Base-by-base conservation (phyloP, 2,113 vertebrate genomes). In the Salvelinus sp. region DNA sequence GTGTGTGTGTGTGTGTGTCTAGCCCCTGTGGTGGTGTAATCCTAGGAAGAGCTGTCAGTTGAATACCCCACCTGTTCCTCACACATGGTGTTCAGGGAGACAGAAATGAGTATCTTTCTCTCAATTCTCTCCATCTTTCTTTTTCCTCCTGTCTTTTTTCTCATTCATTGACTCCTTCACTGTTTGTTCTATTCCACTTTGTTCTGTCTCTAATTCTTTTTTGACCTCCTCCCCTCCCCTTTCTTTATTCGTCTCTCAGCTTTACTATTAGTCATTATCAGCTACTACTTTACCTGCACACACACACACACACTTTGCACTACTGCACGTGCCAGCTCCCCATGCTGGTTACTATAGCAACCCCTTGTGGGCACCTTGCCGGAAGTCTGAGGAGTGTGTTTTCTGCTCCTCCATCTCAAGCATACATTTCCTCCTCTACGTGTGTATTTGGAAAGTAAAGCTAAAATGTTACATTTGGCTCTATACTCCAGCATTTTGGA, bases 41-140 rank as follows among this genome's bases (percentile, higher is more conserved):
- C 85, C 84, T 87, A 88, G 88, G 90, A 87, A 81, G 85, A 88
- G 88, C 86, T 90, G 90, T 89, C 89, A 88, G 82, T 83, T 86
- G 71, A 76, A 81, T 87, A 44, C 79, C 91, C 92, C 92, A 93
- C 93, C 92, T 94, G 91, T 90, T 92, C 87, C 75, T 77, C 83
- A 74, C 91, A 88, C 83, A 87, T 44, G 38, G 85, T 54, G 73
- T 78, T 85, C 80, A 78, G 79, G 69, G 83, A 88, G 82, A 77
- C 81, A 47, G 72, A 80, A 86, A 22, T 62, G 73, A 73, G 18
- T 47, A n/a, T 44, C 0, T 58, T 50, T 68, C 50, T 60, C 68
- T 64, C 58, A 65, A 22, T 44, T 44, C 9, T 44, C 38, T 44
- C 2, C 9, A 10, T 44, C 9, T 16, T 62, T 6, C 16, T 9